A percentile compares a stretch with the other conserved stretches of the same genome.
These are phyloP conservation scores for Heliconius hortense DNA, from an alignment of 2,888 invertebrate genomes.

Conservation along the genomic window DNA sequence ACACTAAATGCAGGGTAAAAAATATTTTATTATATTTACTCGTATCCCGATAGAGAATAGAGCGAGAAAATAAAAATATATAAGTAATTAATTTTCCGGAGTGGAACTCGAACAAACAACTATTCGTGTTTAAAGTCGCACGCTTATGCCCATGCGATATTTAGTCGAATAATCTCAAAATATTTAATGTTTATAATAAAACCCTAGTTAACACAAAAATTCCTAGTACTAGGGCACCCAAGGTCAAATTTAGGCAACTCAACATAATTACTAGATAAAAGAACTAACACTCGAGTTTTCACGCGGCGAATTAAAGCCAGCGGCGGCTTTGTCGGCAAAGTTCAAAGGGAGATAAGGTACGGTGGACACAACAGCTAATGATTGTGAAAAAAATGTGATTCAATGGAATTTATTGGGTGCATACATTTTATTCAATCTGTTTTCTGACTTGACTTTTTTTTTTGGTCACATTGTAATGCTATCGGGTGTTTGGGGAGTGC, in stretches of 20 bases:
- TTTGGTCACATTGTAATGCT: neutral
- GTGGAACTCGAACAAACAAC: no score
- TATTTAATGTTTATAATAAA: neutral
- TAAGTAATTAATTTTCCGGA: no score
- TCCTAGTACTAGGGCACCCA: conserved; percentile 19
- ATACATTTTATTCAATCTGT: conserved; percentile 2
- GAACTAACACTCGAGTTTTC: conserved; percentile 47
- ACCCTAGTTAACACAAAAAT: conserved; percentile 2
- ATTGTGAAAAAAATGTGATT: conserved; percentile 22
- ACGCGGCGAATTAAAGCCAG: conserved; percentile 55
- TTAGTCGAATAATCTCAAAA: no score
- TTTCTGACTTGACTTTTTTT: neutral
- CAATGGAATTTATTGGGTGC: conserved; percentile 19
- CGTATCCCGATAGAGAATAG: no score
- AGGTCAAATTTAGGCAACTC: conserved; percentile 42
- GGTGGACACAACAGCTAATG: conserved; percentile 36
- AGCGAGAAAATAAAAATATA: no score
- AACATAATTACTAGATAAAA: conserved; percentile 47
- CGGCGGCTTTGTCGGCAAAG: conserved; percentile 57
- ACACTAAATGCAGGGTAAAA: no score
- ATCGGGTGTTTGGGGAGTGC: neutral
- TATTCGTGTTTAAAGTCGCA: no score
- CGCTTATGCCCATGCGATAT: no score
- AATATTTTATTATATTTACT: no score
- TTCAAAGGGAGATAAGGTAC: conserved; percentile 53